Percentiles rank a stretch among this genome's conserved stretches.
phyloP scores from a whole-genome alignment of 2,888 invertebrate species.

The Rhingia rostrata region DNA sequence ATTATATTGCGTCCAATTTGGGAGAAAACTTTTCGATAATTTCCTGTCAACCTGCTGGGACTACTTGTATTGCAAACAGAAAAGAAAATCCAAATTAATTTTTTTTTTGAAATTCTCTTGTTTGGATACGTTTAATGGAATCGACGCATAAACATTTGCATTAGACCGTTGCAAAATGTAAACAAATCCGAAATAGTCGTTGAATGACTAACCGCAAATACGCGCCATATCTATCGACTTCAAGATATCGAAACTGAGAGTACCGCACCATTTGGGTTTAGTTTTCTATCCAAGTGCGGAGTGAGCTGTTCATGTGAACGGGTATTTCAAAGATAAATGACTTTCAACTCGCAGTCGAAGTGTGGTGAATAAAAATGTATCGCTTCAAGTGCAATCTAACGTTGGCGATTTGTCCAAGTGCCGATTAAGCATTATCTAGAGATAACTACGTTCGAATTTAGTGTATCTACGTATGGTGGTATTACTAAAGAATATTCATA shows the following conservation, averaged over 20 bases:
- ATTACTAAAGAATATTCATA: not conserved
- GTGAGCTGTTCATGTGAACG: too few species aligned
- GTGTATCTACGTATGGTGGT: too few species aligned
- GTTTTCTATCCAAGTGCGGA: not conserved
- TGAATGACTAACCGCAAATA: not conserved
- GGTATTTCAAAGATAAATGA: too few species aligned
- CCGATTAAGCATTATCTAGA: constrained; percentile 49
- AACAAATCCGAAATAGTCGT: constrained; percentile 39
- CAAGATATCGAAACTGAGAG: constrained; percentile 20
- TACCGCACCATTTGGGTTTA: not conserved
- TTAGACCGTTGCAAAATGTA: constrained; percentile 30
- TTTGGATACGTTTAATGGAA: constrained; percentile 15
- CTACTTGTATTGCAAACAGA: not conserved
- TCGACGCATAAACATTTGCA: not conserved
- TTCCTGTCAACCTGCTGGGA: not conserved
- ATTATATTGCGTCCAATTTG: not conserved
- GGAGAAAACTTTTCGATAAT: constrained; percentile 21
- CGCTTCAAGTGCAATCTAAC: not conserved
- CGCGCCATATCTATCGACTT: not conserved
- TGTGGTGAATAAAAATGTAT: constrained; percentile 17
- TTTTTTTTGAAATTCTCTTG: not conserved
- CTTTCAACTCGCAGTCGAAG: not conserved
- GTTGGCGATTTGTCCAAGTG: constrained; percentile 26
- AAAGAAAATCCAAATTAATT: not conserved
- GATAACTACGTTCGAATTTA: not conserved